These are phyloP conservation scores for Ophioninae sp. DNA, from an alignment of 2,888 invertebrate species.

Conservation along the genomic window DNA sequence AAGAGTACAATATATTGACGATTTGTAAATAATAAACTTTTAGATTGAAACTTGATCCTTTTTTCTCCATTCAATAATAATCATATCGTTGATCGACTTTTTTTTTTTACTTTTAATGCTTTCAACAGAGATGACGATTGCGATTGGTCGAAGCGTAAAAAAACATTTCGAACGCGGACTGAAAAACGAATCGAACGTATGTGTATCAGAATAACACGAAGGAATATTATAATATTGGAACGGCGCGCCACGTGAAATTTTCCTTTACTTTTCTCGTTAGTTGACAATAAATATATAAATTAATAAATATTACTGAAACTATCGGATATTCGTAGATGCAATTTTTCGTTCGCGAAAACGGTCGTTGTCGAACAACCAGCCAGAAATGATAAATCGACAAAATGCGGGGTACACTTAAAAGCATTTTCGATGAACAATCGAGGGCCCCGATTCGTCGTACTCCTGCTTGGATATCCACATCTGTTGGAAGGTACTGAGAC, in stretches of 20 bases:
- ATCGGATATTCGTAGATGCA: conserved; percentile 9
- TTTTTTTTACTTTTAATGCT: neutral
- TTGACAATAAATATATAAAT: conserved; percentile 60
- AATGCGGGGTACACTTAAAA: conserved; percentile 78
- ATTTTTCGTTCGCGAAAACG: neutral
- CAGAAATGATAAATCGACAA: neutral
- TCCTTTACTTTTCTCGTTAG: conserved; percentile 55
- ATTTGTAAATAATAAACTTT: conserved; percentile 64
- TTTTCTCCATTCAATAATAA: conserved; percentile 45
- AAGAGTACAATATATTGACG: conserved; percentile 65
- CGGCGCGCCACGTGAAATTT: conserved; percentile 22
- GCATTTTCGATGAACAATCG: conserved; percentile 82
- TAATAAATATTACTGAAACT: conserved; percentile 47
- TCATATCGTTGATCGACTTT: neutral
- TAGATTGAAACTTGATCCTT: conserved; percentile 45
- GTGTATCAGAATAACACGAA: conserved; percentile 43
- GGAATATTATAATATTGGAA: conserved; percentile 31
- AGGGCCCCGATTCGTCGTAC: conserved; percentile 82
- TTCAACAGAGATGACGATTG: neutral
- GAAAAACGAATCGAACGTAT: conserved; percentile 5
- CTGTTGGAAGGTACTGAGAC: conserved; percentile 81
- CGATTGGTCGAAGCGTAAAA: too few species aligned
- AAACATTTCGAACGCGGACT: too few species aligned
- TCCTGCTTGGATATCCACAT: conserved; percentile 83
- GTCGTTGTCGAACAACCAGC: neutral